A percentile compares a stretch with the other conserved stretches of the same genome.
These are phyloP conservation scores for Agrochola lota DNA, from an alignment of 2,888 invertebrate genomes.

Conservation along the genomic window DNA sequence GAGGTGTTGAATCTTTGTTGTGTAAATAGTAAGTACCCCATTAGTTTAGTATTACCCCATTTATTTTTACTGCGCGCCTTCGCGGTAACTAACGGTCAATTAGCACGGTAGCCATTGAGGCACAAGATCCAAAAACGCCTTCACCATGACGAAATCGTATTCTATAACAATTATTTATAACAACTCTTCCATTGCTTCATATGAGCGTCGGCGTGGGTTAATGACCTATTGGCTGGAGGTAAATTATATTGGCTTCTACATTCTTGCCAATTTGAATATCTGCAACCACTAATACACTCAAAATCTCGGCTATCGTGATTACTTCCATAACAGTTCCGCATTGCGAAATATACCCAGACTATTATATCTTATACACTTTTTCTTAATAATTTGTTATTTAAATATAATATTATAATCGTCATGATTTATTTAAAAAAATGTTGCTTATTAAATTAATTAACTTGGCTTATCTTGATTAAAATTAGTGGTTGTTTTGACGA, in stretches of 20 bases:
- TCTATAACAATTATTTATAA: slow-evolving; percentile 38
- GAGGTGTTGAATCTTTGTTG: slow-evolving; percentile 17
- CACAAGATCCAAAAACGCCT: slow-evolving; percentile 8
- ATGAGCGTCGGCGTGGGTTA: slow-evolving; percentile 25
- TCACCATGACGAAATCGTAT: slow-evolving; percentile 38
- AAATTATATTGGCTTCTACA: slow-evolving; percentile 23
- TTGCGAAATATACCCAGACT: slow-evolving; percentile 36
- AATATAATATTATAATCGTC: slow-evolving; percentile 8
- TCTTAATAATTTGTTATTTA: slow-evolving; percentile 19
- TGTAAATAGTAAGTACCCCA: slow-evolving; percentile 19
- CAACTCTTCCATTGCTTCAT: slow-evolving; percentile 39
- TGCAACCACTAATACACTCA: slow-evolving; percentile 23
- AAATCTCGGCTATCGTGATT: slow-evolving; percentile 32
- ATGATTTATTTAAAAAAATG: slow-evolving; percentile 8
- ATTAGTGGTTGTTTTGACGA: slow-evolving; percentile 12
- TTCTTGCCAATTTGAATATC: slow-evolving; percentile 52
- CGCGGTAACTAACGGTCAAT: slow-evolving; percentile 28
- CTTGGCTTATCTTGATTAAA: slow-evolving; percentile 15
- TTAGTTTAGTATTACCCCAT: slow-evolving; percentile 18
- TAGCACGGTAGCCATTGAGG: slow-evolving; percentile 18
- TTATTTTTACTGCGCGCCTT: slow-evolving; percentile 32
- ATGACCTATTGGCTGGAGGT: slow-evolving; percentile 37
- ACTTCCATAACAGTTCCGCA: slow-evolving; percentile 43
- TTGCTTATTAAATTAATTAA: slow-evolving; percentile 14
- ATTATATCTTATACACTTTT: slow-evolving; percentile 16